phyloP scores from a whole-genome alignment of 2,113 vertebrate species.

The Pandion haliaetus region DNA sequence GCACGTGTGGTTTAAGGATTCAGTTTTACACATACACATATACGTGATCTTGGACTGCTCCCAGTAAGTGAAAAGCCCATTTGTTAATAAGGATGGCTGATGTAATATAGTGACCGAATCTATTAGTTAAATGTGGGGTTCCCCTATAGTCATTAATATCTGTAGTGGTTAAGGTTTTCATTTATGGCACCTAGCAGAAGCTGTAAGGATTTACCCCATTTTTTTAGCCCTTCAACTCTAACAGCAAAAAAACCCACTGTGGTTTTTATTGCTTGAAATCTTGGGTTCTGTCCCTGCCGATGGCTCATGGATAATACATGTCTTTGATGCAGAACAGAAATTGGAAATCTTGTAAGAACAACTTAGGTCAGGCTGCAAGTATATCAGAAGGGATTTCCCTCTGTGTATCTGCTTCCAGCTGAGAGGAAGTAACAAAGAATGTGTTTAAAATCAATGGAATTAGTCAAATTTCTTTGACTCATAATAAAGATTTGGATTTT shows the following conservation, averaged over 20 bases:
- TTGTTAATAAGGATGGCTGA: neutral
- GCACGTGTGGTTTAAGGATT: neutral
- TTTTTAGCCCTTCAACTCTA: neutral
- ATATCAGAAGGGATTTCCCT: conserved; percentile 29
- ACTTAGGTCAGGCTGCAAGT: neutral
- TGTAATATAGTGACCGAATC: neutral
- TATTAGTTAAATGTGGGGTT: neutral
- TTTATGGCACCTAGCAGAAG: neutral
- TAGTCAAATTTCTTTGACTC: conserved; percentile 16
- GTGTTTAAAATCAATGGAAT: conserved; percentile 56
- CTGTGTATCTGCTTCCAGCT: conserved; percentile 30
- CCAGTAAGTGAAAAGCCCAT: neutral
- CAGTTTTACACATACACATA: rapidly evolving
- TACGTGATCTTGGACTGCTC: neutral
- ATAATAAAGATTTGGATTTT: conserved; percentile 6
- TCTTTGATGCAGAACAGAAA: conserved; percentile 34
- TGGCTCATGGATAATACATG: neutral
- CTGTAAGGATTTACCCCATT: neutral
- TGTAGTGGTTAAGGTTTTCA: neutral
- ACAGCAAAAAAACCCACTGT: neutral
- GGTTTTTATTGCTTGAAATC: neutral
- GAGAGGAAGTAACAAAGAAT: conserved; percentile 46
- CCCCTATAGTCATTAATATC: neutral
- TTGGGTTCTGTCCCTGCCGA: neutral
- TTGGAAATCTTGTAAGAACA: conserved; percentile 15